Percentiles rank a stretch among this genome's conserved stretches.
These are phyloP conservation scores for Pseudochirops corinnae DNA, from an alignment of 2,797 vertebrate species.

Conservation along the genomic window DNA sequence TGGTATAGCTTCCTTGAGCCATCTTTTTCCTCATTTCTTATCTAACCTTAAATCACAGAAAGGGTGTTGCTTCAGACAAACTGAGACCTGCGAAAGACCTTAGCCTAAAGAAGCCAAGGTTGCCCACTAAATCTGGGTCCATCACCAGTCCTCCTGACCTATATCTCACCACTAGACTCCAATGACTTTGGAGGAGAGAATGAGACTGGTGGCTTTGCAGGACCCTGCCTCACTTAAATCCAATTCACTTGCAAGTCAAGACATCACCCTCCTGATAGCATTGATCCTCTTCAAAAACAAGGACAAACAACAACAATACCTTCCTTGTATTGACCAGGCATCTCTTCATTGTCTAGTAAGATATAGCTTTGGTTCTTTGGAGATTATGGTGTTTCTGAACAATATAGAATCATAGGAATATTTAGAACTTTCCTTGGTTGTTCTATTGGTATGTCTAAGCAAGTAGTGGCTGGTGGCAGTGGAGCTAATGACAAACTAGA, in stretches of 20 bases:
- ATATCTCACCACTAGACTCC: not conserved
- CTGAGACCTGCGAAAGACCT: not conserved
- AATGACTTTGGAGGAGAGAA: not conserved
- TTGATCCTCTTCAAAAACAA: not conserved
- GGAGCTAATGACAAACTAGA: not conserved
- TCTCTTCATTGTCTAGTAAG: not conserved
- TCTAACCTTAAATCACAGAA: not conserved
- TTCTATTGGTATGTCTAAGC: not conserved
- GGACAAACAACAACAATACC: not conserved
- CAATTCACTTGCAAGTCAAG: not conserved
- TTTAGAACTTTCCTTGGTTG: not conserved
- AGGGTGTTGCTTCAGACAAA: not conserved
- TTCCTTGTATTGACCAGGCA: not conserved
- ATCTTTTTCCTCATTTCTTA: not conserved
- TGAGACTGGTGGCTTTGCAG: not conserved
- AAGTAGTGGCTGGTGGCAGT: not conserved
- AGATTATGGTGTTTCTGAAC: not conserved
- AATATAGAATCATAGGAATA: not conserved
- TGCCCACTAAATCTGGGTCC: fast-evolving
- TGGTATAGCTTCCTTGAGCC: not conserved
- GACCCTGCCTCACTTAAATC: not conserved
- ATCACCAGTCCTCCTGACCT: not conserved
- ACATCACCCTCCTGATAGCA: not conserved
- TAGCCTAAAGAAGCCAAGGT: not conserved
- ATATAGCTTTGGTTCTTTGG: not conserved